Evolutionary conservation across 2,797 vertebrate species (phyloP), one percentile per base, ranked within the genome.

Genomic region (Zenarchopterus dispar): DNA sequence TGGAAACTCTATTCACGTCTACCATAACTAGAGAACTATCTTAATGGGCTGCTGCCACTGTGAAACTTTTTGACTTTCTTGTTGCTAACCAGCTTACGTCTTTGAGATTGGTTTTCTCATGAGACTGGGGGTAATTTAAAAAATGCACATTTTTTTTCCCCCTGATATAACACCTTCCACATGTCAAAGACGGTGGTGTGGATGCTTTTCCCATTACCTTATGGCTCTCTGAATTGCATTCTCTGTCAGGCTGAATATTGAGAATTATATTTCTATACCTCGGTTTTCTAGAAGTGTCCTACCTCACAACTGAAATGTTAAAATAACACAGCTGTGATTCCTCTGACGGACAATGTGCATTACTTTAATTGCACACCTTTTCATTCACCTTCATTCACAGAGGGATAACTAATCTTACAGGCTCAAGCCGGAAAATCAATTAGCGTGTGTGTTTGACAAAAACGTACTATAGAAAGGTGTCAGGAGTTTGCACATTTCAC

Each of bases 141-240:
- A 82, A 84, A 81, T 75, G 63, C 69, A 80, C 77, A 75, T 70
- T 62, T 61, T 75, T 84, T 87, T 84, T 77, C 18, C 10, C 10
- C 52, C 74, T 73, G 76, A 69, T 76, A 79, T 90, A 91, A 93
- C 93, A 81, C 63, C 67, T 87, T 84, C 91, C 88, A 92, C 86
- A 89, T 93, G 89, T 80, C 64, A 80, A 65, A 82, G 67, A 39
- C 13, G 13, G 13, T 5, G 76, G 56, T 71, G 57, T 62, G 56
- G 47, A 68, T 56, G 75, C 62, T 78, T 84, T 85, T 80, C 73
- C 36, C 78, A 87, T 83, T 59, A 42, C 44, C 67, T 81, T 50
- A 44, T 66, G 42, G 54, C 77, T 66, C 68, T 79, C 71, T 52
- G 62, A 76, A 60, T 82, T 87, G 77, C 76, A 63, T 80, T 82